phyloP scores from a whole-genome alignment of 2,113 vertebrate genomes.

The Pogona vitticeps region DNA sequence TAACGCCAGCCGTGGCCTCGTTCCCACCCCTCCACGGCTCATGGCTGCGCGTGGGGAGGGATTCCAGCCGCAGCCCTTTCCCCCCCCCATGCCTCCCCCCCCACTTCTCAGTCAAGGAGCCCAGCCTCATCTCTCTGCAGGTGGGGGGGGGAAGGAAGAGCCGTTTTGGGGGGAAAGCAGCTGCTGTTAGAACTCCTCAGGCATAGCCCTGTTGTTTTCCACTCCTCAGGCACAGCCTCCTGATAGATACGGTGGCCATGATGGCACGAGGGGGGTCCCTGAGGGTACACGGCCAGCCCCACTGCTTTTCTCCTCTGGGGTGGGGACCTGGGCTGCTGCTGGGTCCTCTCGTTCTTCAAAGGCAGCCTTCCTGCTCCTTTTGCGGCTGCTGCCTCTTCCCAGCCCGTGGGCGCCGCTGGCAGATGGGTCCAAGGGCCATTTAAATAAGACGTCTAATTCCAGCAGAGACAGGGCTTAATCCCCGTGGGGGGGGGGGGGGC shows the following conservation, averaged over 20 bases:
- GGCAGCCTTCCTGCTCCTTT: not conserved
- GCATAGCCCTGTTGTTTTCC: too few species aligned
- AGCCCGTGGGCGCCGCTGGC: not conserved
- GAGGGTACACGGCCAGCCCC: not conserved
- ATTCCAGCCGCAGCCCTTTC: too few species aligned
- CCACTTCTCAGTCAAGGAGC: too few species aligned
- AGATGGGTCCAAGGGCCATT: constrained; percentile 52
- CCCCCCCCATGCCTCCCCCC: too few species aligned
- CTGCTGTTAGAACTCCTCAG: too few species aligned
- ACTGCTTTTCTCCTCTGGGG: not conserved
- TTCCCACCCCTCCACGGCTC: too few species aligned
- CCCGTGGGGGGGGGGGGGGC: not conserved
- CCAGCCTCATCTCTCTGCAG: too few species aligned
- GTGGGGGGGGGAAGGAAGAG: too few species aligned
- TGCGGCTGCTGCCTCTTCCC: not conserved
- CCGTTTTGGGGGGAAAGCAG: too few species aligned
- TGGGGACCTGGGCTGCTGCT: not conserved
- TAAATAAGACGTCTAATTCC: constrained; percentile 61
- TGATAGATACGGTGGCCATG: too few species aligned
- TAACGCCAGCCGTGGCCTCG: not conserved
- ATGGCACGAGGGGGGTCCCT: not conserved
- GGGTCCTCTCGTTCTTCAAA: not conserved
- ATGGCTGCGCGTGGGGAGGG: too few species aligned
- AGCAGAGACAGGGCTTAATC: constrained; percentile 55
- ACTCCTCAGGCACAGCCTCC: too few species aligned